Conservation (phyloP, 2,113 vertebrate genomes). For the Laticauda laticaudata region DNA sequence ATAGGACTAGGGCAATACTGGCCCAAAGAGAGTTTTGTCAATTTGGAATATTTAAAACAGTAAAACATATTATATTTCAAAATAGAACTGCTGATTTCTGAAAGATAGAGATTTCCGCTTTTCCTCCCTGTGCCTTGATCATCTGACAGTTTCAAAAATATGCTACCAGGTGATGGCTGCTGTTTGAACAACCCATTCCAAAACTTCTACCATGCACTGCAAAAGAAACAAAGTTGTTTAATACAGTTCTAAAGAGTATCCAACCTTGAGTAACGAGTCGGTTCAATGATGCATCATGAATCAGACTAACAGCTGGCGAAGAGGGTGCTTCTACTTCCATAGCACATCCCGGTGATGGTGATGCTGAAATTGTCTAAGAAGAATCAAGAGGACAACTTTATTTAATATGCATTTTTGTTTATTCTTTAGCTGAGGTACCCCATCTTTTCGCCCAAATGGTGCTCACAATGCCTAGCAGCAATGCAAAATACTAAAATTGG, state of each 20-base stretch:
- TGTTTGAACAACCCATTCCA: neutral
- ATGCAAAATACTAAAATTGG: neutral
- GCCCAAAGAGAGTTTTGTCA: neutral
- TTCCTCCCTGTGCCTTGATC: neutral
- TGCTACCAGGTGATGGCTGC: neutral
- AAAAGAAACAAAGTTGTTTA: neutral
- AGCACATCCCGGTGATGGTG: conserved; percentile 56
- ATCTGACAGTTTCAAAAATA: neutral
- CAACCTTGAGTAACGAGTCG: conserved; percentile 83
- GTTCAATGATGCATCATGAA: conserved; percentile 67
- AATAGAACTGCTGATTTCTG: neutral
- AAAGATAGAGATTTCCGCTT: neutral
- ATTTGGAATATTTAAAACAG: neutral
- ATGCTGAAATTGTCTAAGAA: conserved; percentile 67
- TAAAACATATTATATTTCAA: neutral
- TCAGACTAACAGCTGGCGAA: conserved; percentile 40
- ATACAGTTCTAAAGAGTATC: neutral
- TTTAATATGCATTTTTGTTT: neutral
- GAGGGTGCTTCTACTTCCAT: conserved; percentile 58
- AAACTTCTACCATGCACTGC: neutral
- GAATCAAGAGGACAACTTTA: neutral
- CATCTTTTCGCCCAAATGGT: neutral
- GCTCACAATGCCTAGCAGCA: neutral
- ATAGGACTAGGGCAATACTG: neutral
- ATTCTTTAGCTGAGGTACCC: neutral